A percentile compares a stretch with the other conserved stretches of the same genome.
These are phyloP conservation scores for Phthorimaea operculella DNA, from an alignment of 1,140 invertebrate genomes.

Conservation along the genomic window DNA sequence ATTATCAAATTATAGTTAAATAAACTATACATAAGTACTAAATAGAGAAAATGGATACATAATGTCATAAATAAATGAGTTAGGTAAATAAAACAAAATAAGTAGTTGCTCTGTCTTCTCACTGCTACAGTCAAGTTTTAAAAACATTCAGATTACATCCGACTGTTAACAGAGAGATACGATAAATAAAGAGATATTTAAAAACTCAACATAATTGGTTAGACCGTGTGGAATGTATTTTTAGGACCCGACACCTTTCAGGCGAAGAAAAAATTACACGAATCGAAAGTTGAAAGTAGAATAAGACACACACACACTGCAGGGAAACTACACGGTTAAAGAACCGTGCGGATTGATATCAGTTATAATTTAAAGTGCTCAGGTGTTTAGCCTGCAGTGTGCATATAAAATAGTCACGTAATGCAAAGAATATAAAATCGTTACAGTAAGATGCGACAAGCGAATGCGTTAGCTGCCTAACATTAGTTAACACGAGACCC, in stretches of 20 bases:
- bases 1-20: not conserved
- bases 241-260: slow-evolving; percentile 64
- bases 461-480: slow-evolving; percentile 57
- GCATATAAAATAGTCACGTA: slow-evolving; percentile 15
- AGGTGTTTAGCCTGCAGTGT: slow-evolving; percentile 17
- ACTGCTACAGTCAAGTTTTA: slow-evolving; percentile 38
- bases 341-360: not conserved
- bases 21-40: too few relatives aligned
- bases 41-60: not conserved
- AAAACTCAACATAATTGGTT: slow-evolving; percentile 55
- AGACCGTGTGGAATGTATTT: slow-evolving; percentile 62
- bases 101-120: slow-evolving; percentile 8
- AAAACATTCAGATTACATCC: slow-evolving; percentile 61
- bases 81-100: slow-evolving; percentile 13
- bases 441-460: slow-evolving; percentile 42
- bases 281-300: slow-evolving; percentile 24
- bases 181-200: slow-evolving; percentile 30
- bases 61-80: slow-evolving; percentile 1
- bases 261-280: slow-evolving; percentile 42
- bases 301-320: not conserved
- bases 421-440: slow-evolving; percentile 34
- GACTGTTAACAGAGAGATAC: slow-evolving; percentile 25
- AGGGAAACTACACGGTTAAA: not conserved
- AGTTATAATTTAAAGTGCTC: slow-evolving; percentile 5
- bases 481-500: slow-evolving; percentile 61